Evolutionary conservation across 2,797 vertebrate species (phyloP).

Genomic region (Alcedo atthis): DNA sequence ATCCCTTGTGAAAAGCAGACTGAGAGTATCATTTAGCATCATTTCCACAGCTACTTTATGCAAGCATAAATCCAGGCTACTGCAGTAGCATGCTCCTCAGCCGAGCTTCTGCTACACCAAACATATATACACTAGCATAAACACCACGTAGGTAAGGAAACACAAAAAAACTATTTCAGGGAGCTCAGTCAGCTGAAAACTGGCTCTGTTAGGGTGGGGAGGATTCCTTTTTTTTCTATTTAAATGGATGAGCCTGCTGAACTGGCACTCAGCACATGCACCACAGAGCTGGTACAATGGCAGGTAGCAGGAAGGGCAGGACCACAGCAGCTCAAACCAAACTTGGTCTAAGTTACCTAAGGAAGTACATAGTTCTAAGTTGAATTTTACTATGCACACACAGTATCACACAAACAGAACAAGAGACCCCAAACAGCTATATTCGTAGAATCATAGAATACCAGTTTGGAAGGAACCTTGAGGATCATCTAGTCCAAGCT

Average conservation of each 20-base stretch:
- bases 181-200: background rate
- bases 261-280: rapidly evolving
- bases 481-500: too few species aligned
- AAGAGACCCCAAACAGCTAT: background rate
- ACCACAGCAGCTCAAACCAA: background rate
- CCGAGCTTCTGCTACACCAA: background rate
- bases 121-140: background rate
- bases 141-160: background rate
- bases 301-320: background rate
- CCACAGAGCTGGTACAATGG: background rate
- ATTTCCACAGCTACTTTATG: background rate
- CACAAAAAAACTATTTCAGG: background rate
- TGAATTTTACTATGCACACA: background rate
- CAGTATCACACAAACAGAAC: background rate
- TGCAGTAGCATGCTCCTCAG: background rate
- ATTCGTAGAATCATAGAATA: too few species aligned
- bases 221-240: background rate
- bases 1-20: background rate
- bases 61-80: background rate
- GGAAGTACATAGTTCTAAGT: rapidly evolving
- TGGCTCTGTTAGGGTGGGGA: background rate
- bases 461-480: too few species aligned
- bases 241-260: background rate
- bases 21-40: background rate
- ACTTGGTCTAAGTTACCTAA: background rate